phyloP scores from a whole-genome alignment of 1,140 invertebrate genomes.

The Odontomachus brunneus region DNA sequence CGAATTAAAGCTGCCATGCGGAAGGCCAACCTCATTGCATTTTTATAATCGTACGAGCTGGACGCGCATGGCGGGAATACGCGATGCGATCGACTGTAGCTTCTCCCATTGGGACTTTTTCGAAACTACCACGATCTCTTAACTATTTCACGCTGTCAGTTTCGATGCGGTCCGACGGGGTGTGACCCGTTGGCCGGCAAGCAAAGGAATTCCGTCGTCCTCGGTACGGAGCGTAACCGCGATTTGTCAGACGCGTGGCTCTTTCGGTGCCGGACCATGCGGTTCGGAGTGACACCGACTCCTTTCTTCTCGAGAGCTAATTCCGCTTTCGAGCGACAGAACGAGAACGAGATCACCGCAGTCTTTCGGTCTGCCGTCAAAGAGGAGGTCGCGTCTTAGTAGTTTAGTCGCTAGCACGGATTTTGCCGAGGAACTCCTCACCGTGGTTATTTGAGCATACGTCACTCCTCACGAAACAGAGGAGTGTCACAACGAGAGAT shows the following conservation, averaged over 20 bases:
- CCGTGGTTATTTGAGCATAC: not conserved
- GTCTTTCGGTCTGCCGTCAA: not conserved
- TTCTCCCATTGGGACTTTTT: not conserved
- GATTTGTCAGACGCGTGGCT: constrained; percentile 14
- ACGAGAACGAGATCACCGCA: constrained; percentile 8
- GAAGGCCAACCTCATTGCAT: constrained; percentile 44
- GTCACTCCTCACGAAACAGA: not conserved
- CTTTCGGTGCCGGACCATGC: constrained; percentile 5
- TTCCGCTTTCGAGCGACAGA: constrained; percentile 20
- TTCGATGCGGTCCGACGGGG: not conserved
- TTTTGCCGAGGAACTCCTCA: not conserved
- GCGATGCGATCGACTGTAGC: constrained; percentile 22
- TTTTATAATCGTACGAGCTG: constrained; percentile 54
- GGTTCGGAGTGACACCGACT: constrained; percentile 27
- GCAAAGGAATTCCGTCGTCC: constrained; percentile 5
- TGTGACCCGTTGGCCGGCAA: not conserved
- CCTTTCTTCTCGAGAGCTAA: constrained; percentile 28
- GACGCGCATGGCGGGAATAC: constrained; percentile 31
- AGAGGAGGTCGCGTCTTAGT: not conserved
- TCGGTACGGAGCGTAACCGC: not conserved
- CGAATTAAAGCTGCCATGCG: constrained; percentile 64
- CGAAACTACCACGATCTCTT: constrained; percentile 19
- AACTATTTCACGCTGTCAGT: constrained; percentile 56
- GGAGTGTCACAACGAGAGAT: constrained; percentile 7
- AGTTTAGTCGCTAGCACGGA: not conserved